These are phyloP conservation scores for Operophtera brumata DNA, from an alignment of 2,888 invertebrate species.

Conservation along the genomic window DNA sequence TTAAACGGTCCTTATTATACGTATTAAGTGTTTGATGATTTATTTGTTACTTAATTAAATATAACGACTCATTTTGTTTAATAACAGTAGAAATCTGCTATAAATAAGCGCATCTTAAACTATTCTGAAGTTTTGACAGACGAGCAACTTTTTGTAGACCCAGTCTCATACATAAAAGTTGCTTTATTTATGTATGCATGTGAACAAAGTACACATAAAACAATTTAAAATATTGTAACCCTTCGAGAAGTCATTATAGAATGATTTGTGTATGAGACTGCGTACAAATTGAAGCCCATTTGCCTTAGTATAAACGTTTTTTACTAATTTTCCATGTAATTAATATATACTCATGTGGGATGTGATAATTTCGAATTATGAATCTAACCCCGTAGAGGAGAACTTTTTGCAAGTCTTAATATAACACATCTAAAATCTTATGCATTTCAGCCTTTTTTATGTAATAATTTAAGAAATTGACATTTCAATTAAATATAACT, in stretches of 20 bases:
- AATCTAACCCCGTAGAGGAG: conserved; percentile 63
- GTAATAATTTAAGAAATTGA: conserved; percentile 37
- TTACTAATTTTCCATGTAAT: conserved; percentile 2
- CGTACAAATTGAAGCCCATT: conserved; percentile 14
- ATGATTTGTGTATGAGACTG: conserved; percentile 2
- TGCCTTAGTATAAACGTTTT: conserved; percentile 6
- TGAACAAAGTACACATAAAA: background rate
- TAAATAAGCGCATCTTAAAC: background rate
- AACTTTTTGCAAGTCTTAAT: conserved; percentile 50
- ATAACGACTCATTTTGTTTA: conserved; percentile 9
- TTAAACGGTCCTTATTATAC: conserved; percentile 30
- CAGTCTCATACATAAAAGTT: background rate
- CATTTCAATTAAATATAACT: conserved; percentile 1
- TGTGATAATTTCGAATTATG: conserved; percentile 32
- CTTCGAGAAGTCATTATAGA: too few relatives aligned
- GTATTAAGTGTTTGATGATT: conserved; percentile 28
- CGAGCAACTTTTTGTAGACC: conserved; percentile 18
- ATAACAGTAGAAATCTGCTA: conserved; percentile 7
- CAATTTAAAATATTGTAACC: background rate
- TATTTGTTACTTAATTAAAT: conserved; percentile 20
- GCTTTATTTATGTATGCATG: background rate
- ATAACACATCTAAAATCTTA: conserved; percentile 38
- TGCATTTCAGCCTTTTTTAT: conserved; percentile 57
- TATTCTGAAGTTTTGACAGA: conserved; percentile 5
- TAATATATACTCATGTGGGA: conserved; percentile 30